Evolutionary conservation across 2,113 vertebrate genomes (phyloP).

Genomic region (Embiotoca jacksoni): DNA sequence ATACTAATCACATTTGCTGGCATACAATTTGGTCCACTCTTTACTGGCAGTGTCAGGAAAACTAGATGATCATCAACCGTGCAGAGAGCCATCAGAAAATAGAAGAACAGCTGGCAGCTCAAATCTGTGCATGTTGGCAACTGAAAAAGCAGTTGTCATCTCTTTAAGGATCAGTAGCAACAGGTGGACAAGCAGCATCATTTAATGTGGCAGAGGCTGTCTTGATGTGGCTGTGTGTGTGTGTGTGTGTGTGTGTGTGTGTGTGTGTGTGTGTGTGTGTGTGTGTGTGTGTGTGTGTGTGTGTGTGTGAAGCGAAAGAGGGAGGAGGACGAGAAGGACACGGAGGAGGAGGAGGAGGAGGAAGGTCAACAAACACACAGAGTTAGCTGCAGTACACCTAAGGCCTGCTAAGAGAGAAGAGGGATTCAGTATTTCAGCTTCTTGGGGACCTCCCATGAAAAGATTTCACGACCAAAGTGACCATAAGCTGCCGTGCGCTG

Average conservation of each 20-base stretch:
- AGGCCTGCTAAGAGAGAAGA: slow-evolving; percentile 82
- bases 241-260: not conserved
- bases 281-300: not conserved
- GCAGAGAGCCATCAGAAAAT: not conserved
- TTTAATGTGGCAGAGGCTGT: slow-evolving; percentile 64
- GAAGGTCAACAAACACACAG: slow-evolving; percentile 74
- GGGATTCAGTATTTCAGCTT: slow-evolving; percentile 90
- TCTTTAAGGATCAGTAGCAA: not conserved
- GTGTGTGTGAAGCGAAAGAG: slow-evolving; percentile 23
- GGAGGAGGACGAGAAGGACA: not conserved
- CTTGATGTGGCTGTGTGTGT: slow-evolving; percentile 17
- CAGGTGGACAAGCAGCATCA: not conserved
- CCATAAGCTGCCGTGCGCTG: slow-evolving; percentile 95
- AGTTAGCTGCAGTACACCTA: slow-evolving; percentile 90
- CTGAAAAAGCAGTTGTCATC: slow-evolving; percentile 5
- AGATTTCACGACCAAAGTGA: slow-evolving; percentile 95
- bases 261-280: too few species aligned
- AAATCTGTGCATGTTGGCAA: slow-evolving; percentile 17
- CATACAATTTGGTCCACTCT: not conserved
- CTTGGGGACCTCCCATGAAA: slow-evolving; percentile 96
- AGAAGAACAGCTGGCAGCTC: slow-evolving; percentile 1
- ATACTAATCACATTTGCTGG: not conserved
- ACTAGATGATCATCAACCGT: not conserved
- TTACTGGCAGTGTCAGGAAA: not conserved
- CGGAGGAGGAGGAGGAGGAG: slow-evolving; percentile 63